Base-by-base conservation (phyloP, 2,113 vertebrate genomes). In the Brachyhypopomus occidentalis region DNA sequence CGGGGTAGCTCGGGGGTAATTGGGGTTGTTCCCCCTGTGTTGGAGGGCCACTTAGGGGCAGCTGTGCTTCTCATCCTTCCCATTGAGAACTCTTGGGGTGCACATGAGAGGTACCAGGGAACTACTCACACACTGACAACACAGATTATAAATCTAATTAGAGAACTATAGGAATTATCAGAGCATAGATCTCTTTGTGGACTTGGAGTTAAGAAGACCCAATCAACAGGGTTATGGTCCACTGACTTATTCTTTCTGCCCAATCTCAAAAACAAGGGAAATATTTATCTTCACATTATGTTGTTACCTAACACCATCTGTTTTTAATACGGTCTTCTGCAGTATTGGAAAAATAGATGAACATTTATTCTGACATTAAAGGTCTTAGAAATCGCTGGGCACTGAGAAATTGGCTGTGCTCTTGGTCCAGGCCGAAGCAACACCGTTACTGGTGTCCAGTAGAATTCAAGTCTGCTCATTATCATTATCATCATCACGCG, bases 81-180 rank as follows among this genome's bases (percentile, higher is more conserved):
- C 66, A 83, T 58, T 56, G 81, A 84, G 72, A 84, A 76, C 75
- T 52, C 59, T 83, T 79, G 77, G 73, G 27, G 64, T 64, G 72
- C 23, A 80, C 45, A 80, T 48, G 45, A 69, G 74, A 83, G 62
- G 78, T 45, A 59, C 78, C 30, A 52, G 14, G 6, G 73, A 66
- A 60, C 30, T 64, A 76, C 60, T 56, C 34, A 77, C 74, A 63
- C 38, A 69, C 58, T 80, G 78, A 85, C 78, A 77, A 11, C 78
- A 82, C 82, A 84, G 86, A 60, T 79, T 84, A 73, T 38, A 83
- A 72, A 83, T 87, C 82, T 87, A 87, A 93, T 91, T 90, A 89
- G 85, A 90, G 86, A 81, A 73, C 86, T 88, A 86, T 82, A 77
- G 72, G 86, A 88, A 87, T 93, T 88, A 92, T 86, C 86, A 90